A percentile compares a stretch with the other conserved stretches of the same genome.
phyloP scores from a whole-genome alignment of 2,888 invertebrate species.

The Callyntrura guangdongensis region DNA sequence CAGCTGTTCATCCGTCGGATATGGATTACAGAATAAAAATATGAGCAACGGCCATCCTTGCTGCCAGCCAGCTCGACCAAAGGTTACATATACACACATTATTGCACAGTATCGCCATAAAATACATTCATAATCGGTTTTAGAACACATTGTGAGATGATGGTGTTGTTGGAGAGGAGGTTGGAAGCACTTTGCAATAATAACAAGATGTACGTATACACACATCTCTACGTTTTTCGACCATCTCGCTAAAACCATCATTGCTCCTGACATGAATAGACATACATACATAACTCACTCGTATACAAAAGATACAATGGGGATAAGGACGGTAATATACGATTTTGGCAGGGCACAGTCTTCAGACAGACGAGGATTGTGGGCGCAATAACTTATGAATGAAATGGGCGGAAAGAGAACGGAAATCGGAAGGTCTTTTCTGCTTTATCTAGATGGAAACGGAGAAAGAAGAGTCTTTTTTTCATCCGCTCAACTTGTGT shows the following conservation, averaged over 20 bases:
- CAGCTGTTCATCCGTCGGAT: constrained; percentile 63
- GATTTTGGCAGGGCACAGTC: constrained; percentile 59
- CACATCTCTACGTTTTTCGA: no score
- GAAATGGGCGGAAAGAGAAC: constrained; percentile 78
- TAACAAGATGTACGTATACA: no score
- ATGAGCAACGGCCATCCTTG: not conserved
- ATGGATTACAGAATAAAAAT: constrained; percentile 19
- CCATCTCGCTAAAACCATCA: not conserved
- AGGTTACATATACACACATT: not conserved
- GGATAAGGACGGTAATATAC: constrained; percentile 45
- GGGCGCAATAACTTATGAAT: constrained; percentile 78
- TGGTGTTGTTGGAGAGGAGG: constrained; percentile 10
- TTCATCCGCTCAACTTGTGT: not conserved
- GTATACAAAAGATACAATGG: constrained; percentile 11
- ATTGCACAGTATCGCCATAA: constrained; percentile 57
- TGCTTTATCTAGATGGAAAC: constrained; percentile 14
- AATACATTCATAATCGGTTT: constrained; percentile 55
- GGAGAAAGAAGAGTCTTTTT: not conserved
- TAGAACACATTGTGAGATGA: constrained; percentile 23
- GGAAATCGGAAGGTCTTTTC: constrained; percentile 75
- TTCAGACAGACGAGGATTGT: constrained; percentile 66
- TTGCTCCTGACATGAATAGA: not conserved
- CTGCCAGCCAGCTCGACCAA: not conserved
- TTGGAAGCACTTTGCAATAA: constrained; percentile 48
- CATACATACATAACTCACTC: not conserved